Evolutionary conservation across 2,113 vertebrate species (phyloP), one percentile per base, ranked within the genome.

Genomic region (Aptenodytes patagonicus): DNA sequence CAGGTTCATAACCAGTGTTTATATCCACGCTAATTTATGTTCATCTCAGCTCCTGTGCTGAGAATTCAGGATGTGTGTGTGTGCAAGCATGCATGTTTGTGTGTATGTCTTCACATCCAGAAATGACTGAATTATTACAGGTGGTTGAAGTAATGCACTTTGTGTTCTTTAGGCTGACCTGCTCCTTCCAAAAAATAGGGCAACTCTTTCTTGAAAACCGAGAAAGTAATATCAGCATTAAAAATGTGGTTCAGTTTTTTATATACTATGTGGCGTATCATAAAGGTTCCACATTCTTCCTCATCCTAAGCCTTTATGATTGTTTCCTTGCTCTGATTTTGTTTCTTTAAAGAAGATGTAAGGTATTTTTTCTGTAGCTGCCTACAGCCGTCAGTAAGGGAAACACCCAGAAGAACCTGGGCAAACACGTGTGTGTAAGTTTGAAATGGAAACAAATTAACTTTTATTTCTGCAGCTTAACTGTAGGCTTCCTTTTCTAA

Each of bases 221-320:
- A 17, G 44, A 24, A 72, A 61, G 29, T 49, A 29, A 13, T 38
- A 55, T 11, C 40, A n/a, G 16, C 42, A 13, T 36, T 18, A 42
- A 38, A 5, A 29, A 6, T 9, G 25, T 36, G 18, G 8, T 58
- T 89, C 8, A 6, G 28, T 10, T 85, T 57, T 72, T 46, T 8
- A 13, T 66, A 12, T 5, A 6, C 16, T 57, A 2, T 46, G 22
- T 42, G 36, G 24, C 1, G 0, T 66, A 9, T 58, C 55, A 11
- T 82, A 65, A 49, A 64, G 49, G 17, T 69, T 44, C 38, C 17
- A 14, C 60, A 17, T 75, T 49, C 38, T 78, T 82, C 40, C 17
- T 78, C 25, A 38, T n/a, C 42, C n/a, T 57, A 36, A 88, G n/a
- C 13, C 60, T 82, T 49, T 32, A 22, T 49, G 36, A 62, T 54